Conservation (phyloP, 2,797 vertebrate species). For the Rhodeus uyekii region DNA sequence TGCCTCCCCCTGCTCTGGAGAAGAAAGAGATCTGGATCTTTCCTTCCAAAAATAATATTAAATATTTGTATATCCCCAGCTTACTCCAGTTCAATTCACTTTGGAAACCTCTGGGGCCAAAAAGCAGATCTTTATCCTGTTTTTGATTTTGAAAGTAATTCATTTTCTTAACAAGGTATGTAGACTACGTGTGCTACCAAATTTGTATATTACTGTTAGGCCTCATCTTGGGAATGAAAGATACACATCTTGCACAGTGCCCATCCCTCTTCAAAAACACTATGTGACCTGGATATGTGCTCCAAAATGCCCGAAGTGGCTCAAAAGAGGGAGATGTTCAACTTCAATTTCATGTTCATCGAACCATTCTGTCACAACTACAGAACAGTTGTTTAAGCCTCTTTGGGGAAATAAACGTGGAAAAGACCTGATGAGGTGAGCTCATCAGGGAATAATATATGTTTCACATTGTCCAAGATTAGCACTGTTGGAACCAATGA, state of each 20-base stretch:
- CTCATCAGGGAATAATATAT: background rate
- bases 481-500: background rate
- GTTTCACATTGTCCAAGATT: background rate
- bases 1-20: conserved; percentile 16
- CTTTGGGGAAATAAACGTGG: background rate
- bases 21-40: background rate
- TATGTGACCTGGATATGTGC: no score
- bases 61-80: background rate
- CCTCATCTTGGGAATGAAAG: background rate
- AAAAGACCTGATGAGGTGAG: background rate
- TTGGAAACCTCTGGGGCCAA: background rate
- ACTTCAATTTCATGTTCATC: background rate
- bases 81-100: background rate
- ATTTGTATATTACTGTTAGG: background rate
- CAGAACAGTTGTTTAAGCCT: background rate
- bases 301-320: background rate
- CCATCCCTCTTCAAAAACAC: background rate
- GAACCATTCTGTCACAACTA: background rate
- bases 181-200: background rate
- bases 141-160: background rate
- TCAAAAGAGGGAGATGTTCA: background rate
- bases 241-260: no score
- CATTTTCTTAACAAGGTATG: background rate
- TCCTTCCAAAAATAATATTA: conserved; percentile 6
- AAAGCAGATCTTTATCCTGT: background rate